These are phyloP conservation scores for Stichodactyla helianthus DNA, from an alignment of 64 coral and sea anemone species.

Conservation along the genomic window DNA sequence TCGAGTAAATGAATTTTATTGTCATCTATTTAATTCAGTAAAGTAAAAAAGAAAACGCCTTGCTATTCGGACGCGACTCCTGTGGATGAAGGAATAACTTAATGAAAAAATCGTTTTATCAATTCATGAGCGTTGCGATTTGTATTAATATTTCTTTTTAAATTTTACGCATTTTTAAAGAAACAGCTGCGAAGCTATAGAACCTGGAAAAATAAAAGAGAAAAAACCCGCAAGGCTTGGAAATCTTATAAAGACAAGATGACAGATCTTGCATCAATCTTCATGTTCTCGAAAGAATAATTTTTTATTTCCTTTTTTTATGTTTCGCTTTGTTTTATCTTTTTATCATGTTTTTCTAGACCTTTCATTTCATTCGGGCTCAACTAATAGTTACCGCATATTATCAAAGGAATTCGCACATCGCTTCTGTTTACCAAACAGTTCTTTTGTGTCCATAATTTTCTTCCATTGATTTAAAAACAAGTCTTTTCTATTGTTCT, in stretches of 20 bases:
- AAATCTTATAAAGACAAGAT: background rate
- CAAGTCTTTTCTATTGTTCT: constrained; percentile 14
- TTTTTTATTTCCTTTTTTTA: background rate
- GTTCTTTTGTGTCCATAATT: background rate
- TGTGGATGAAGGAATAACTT: background rate
- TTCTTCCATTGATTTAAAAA: background rate
- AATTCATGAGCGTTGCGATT: constrained; percentile 17
- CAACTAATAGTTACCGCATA: background rate
- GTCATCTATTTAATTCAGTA: background rate
- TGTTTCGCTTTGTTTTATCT: background rate
- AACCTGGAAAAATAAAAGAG: background rate
- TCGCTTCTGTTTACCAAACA: constrained; percentile 12
- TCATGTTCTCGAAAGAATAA: background rate
- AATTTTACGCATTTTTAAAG: background rate
- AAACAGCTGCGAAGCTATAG: background rate
- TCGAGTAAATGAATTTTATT: background rate
- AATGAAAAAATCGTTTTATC: constrained; percentile 15
- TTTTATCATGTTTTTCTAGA: background rate
- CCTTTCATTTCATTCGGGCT: background rate
- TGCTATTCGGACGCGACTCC: background rate
- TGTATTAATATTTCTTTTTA: constrained; percentile 20
- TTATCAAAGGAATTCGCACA: constrained; percentile 8
- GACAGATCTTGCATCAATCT: background rate
- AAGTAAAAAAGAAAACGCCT: constrained; percentile 18
- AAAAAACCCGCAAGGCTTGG: background rate